Conservation (phyloP, 1,140 invertebrate species). For the Lerema accius region DNA sequence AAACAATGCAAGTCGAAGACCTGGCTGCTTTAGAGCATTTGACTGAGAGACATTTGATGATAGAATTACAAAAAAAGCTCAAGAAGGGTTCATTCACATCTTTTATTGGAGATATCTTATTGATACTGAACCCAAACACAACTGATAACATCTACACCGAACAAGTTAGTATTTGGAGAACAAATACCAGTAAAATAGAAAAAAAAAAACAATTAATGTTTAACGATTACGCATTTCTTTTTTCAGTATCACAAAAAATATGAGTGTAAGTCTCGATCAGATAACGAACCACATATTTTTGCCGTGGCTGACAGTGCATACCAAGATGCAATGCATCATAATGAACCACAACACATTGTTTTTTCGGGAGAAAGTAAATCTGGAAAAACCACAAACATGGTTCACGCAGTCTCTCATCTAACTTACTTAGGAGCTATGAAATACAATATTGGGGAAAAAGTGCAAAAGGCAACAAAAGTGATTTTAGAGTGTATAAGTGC, state of each 20-base stretch:
- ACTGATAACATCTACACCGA: conserved; percentile 86
- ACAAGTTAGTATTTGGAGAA: conserved; percentile 82
- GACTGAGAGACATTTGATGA: conserved; percentile 90
- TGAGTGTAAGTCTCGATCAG: conserved; percentile 92
- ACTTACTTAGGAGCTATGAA: conserved; percentile 87
- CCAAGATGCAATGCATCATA: conserved; percentile 92
- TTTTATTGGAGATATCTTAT: conserved; percentile 94
- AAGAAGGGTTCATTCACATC: conserved; percentile 90
- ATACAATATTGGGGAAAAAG: conserved; percentile 85
- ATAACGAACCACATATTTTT: conserved; percentile 95
- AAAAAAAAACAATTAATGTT: too few relatives aligned
- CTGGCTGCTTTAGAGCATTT: conserved; percentile 91
- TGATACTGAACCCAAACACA: conserved; percentile 94
- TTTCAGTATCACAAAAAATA: conserved; percentile 92
- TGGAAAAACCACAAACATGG: conserved; percentile 91
- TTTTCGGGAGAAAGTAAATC: conserved; percentile 93
- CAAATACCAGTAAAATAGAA: too few relatives aligned
- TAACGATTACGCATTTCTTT: conserved; percentile 54
- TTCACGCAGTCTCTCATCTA: conserved; percentile 89
- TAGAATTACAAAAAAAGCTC: conserved; percentile 89
- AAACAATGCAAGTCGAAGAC: conserved; percentile 92
- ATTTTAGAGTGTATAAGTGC: conserved; percentile 93
- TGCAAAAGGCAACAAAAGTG: conserved; percentile 88
- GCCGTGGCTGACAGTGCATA: conserved; percentile 93
- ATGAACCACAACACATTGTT: conserved; percentile 91